Percentiles rank a stretch among this genome's conserved stretches.
Evolutionary conservation across 2,888 invertebrate species (phyloP).

Genomic region (Cephus sareptanus): DNA sequence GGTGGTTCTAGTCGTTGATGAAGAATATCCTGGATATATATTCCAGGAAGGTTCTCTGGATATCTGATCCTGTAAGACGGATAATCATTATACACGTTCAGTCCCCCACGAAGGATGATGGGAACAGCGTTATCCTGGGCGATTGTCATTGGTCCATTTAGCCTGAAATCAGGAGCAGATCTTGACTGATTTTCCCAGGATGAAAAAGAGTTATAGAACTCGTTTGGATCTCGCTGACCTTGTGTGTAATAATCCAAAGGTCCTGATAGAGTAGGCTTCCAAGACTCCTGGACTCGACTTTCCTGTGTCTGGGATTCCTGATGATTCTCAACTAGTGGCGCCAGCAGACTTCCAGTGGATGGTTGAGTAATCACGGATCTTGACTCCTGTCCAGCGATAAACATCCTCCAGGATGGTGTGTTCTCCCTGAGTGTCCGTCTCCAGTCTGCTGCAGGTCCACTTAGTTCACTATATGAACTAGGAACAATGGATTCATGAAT

Average conservation of each 20-base stretch:
- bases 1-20: neutral
- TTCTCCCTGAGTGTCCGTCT: neutral
- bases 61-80: neutral
- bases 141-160: neutral
- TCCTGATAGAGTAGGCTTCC: neutral
- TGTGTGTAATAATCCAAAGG: neutral
- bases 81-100: neutral
- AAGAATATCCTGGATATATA: neutral
- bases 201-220: neutral
- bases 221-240: neutral
- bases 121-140: neutral
- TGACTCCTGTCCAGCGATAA: neutral
- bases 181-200: neutral
- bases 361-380: neutral
- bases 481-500: neutral
- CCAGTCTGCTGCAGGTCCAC: neutral
- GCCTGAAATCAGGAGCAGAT: constrained; percentile 1
- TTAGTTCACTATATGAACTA: neutral
- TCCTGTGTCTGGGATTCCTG: neutral
- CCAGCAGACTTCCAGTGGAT: neutral
- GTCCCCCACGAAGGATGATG: neutral
- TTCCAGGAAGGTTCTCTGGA: neutral
- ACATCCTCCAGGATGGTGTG: constrained; percentile 1
- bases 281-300: neutral
- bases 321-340: neutral